Conservation (phyloP, 2,888 invertebrate species). For the Drosophila diplacantha region DNA sequence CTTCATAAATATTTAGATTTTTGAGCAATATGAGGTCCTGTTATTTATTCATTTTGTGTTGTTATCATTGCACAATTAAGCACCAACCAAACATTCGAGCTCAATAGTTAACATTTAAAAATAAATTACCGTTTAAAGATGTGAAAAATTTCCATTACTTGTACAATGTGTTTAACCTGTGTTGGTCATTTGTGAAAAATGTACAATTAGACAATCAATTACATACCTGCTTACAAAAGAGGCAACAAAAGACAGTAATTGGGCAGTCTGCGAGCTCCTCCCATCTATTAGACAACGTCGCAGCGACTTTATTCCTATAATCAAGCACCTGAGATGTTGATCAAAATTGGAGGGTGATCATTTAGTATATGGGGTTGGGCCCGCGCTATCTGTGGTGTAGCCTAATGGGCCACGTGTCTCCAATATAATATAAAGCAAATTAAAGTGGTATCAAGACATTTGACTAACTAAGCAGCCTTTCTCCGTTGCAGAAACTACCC, state of each 20-base stretch:
- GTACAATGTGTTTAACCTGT: neutral
- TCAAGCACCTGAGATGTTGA: constrained; percentile 34
- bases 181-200: neutral
- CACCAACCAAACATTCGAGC: neutral
- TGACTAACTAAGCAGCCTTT: neutral
- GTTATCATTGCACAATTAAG: no score
- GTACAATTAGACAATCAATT: constrained; percentile 11
- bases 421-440: constrained; percentile 10
- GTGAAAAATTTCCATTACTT: neutral
- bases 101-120: neutral
- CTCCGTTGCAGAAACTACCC: constrained; percentile 2
- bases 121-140: neutral
- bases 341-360: constrained; percentile 22
- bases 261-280: constrained; percentile 9
- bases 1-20: neutral
- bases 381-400: constrained; percentile 1
- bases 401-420: constrained; percentile 32
- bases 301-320: constrained; percentile 34
- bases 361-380: constrained; percentile 10
- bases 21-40: neutral
- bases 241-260: constrained; percentile 28
- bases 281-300: constrained; percentile 20
- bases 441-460: neutral
- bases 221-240: constrained; percentile 5
- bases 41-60: neutral